Base-by-base conservation (phyloP, 2,797 vertebrate genomes). In the Sebastolobus alascanus region DNA sequence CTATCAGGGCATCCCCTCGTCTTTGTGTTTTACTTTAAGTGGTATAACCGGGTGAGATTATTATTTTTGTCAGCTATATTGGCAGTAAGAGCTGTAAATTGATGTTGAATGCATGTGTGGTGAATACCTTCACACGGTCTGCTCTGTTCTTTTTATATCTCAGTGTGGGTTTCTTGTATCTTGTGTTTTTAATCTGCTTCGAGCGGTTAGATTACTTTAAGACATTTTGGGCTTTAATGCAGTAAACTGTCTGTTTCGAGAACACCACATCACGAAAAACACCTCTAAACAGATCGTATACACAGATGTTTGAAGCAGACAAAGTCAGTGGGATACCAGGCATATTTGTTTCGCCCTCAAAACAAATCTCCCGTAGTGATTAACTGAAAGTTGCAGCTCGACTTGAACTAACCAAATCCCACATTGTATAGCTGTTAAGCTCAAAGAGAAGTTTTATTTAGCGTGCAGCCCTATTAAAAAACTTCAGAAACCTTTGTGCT, bases 381-480 rank as follows among this genome's bases (percentile, higher is more conserved):
- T 77, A 73, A 90, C 76, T 79, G 71, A 92, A 70, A 90, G 85
- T 92, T 79, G 71, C 83, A 89, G 89, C 82, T 91, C 56, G 38
- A 90, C 77, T 74, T 80, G 80, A 93, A 91, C 91, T 81, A 91
- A 94, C 90, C 88, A 84, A 85, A 91, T 90, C 86, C 93, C 94
- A 92, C 92, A 94, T 91, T 92, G 91, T 93, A 89, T 84, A 90
- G 91, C 92, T 87, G 93, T 94, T 93, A 93, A 93, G 88, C 91
- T 95, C 91, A 94, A 95, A 95, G 90, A 87, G 86, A 89, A 85
- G 89, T 95, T 95, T 95, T 95, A 96, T 96, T 96, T 95, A 93
- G 88, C 90, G 65, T 82, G 77, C 87, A 83, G 73, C 89, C 90
- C 90, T 92, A 93, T 95, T 94, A 95, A 93, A 94, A 96, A 94